phyloP scores from a whole-genome alignment of 2,888 invertebrate genomes.

The Deilephila porcellus region DNA sequence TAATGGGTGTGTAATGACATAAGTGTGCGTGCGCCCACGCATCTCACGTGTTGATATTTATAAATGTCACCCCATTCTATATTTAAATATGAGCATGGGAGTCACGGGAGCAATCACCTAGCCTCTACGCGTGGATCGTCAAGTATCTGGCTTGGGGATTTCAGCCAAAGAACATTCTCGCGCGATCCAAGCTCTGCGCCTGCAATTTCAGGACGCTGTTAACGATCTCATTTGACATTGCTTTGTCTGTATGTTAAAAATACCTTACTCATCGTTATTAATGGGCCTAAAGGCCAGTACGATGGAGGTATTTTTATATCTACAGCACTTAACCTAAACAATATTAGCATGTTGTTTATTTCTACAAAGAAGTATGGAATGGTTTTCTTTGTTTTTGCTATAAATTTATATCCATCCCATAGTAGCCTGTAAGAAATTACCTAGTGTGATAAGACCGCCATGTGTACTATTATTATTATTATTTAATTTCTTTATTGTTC shows the following conservation, averaged over 20 bases:
- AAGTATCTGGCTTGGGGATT: slow-evolving; percentile 38
- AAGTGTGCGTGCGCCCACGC: slow-evolving; percentile 46
- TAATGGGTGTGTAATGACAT: slow-evolving; percentile 22
- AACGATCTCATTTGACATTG: slow-evolving; percentile 3
- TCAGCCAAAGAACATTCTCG: slow-evolving; percentile 41
- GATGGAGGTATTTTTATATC: neutral
- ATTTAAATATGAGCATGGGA: slow-evolving; percentile 36
- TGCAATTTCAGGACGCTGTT: neutral
- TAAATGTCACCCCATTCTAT: slow-evolving; percentile 50
- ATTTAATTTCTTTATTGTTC: too few relatives aligned
- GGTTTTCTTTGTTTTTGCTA: too few relatives aligned
- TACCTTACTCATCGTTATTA: neutral
- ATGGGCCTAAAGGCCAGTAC: neutral
- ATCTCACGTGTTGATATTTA: slow-evolving; percentile 46
- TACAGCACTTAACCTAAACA: neutral
- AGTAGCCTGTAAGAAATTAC: too few relatives aligned
- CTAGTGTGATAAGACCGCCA: too few relatives aligned
- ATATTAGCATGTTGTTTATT: neutral
- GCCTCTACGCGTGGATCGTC: slow-evolving; percentile 35
- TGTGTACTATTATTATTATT: too few relatives aligned
- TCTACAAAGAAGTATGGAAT: too few relatives aligned
- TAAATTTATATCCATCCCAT: too few relatives aligned
- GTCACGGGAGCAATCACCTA: slow-evolving; percentile 55
- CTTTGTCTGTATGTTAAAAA: neutral
- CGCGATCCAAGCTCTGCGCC: neutral